Base-by-base conservation (phyloP, 2,797 vertebrate species). In the Staurois parvus region DNA sequence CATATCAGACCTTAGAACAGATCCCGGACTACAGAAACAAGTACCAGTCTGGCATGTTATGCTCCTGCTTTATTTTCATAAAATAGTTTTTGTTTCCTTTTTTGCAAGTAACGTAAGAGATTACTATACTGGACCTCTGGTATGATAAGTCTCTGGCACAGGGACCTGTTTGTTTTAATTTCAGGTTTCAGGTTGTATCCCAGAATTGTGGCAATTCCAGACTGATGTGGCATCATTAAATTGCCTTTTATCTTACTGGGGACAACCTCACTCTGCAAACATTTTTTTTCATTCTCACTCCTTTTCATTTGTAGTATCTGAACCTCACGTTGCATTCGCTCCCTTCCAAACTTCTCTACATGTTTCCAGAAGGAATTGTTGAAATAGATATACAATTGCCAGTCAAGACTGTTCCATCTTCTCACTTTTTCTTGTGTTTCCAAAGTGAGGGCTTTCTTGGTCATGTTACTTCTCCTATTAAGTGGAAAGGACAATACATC, bases 41-140 rank as follows among this genome's bases (percentile, higher is more conserved):
- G 3, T 15, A 19, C 1, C 48, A 52, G 15, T 17, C 48, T 52
- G 48, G 15, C 48, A 52, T 52, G 13, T 19, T 52, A 17, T 52
- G 17, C 48, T 52, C 48, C 19, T 4, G 42, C 48, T 52, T 52
- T 59, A 24, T 7, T 24, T 7, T 59, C 3, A 17, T 21, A 19
- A 59, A 6, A 8, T n/a, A 24, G 24, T 24, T 6, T 24, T 24
- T 59, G 52, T 24, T 59, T 59, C 9, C 21, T 85, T 62, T 95
- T 95, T 89, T 95, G 96, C 66, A 79, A 79, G 0, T 84, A 88
- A 85, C 94, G 95, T 15, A 96, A 89, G 0, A 42, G 24, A 0
- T 85, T 80, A 29, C 93, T 96, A 87, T 96, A 96, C 81, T 96
- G 96, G 48, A 97, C 92, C 88, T 96, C 95, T 0, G 96, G 96